Conservation (phyloP, 2,888 invertebrate species). For the Drymonia ruficornis region DNA sequence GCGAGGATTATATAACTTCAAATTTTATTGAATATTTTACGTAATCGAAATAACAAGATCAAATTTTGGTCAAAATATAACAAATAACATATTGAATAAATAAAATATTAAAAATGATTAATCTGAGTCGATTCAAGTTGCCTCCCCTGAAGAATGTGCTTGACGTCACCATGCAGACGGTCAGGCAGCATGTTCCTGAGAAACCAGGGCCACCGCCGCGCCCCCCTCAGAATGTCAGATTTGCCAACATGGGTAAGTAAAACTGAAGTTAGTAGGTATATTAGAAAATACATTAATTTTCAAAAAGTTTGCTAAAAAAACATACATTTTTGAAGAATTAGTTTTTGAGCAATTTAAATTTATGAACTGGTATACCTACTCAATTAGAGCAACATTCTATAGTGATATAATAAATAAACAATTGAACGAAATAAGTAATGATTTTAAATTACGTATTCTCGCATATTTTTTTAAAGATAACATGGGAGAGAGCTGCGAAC, state of each 20-base stretch:
- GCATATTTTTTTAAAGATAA: constrained; percentile 25
- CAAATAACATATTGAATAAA: neutral
- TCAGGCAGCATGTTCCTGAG: constrained; percentile 91
- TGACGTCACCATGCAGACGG: constrained; percentile 93
- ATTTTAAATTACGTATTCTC: neutral
- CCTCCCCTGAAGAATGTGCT: constrained; percentile 90
- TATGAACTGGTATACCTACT: no score
- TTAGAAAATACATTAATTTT: neutral
- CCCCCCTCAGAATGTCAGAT: constrained; percentile 81
- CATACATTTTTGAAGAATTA: no score
- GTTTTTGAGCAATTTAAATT: no score
- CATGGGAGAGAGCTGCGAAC: constrained; percentile 85
- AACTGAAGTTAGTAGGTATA: neutral
- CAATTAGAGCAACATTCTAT: no score
- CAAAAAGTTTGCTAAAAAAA: no score
- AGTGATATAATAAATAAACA: no score
- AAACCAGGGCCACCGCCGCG: constrained; percentile 80
- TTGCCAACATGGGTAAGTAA: constrained; percentile 78
- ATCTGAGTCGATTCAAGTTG: constrained; percentile 86
- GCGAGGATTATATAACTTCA: constrained; percentile 12
- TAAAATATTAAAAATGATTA: constrained; percentile 45
- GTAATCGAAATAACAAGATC: constrained; percentile 4
- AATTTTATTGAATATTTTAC: no score
- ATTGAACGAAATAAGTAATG: neutral
- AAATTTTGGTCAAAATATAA: neutral